A percentile compares a stretch with the other conserved stretches of the same genome.
phyloP scores from a whole-genome alignment of 1,140 invertebrate species.

The Bradysia coprophila region DNA sequence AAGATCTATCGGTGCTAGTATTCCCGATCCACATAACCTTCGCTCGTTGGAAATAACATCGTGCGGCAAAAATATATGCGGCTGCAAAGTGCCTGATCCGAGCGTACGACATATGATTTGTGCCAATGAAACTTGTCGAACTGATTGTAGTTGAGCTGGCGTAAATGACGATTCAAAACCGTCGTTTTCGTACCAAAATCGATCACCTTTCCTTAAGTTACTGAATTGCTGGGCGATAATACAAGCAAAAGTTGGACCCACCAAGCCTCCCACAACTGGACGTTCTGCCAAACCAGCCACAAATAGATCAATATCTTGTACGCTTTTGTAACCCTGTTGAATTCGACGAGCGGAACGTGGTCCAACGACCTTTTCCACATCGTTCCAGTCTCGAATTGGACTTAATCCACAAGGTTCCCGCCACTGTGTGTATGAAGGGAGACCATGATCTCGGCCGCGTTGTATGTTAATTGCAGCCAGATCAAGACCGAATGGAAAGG shows the following conservation, averaged over 20 bases:
- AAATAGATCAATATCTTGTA: slow-evolving; percentile 85
- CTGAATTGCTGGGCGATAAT: slow-evolving; percentile 88
- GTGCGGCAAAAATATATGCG: slow-evolving; percentile 18
- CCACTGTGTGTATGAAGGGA: slow-evolving; percentile 67
- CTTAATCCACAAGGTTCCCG: slow-evolving; percentile 60
- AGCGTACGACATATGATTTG: slow-evolving; percentile 56
- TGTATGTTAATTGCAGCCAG: slow-evolving; percentile 80
- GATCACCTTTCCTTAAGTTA: slow-evolving; percentile 70
- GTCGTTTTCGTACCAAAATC: slow-evolving; percentile 85
- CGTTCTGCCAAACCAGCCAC: slow-evolving; percentile 72
- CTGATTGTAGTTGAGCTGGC: slow-evolving; percentile 66
- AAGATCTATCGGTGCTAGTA: slow-evolving; percentile 15
- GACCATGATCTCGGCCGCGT: slow-evolving; percentile 74
- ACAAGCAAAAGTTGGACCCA: slow-evolving; percentile 91
- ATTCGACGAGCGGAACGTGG: slow-evolving; percentile 40
- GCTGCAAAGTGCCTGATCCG: slow-evolving; percentile 19
- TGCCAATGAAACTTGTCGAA: slow-evolving; percentile 59
- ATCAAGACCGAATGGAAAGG: slow-evolving; percentile 63
- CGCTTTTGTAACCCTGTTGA: slow-evolving; percentile 40
- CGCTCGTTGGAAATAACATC: slow-evolving; percentile 18
- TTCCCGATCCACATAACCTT: slow-evolving; percentile 13
- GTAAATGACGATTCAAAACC: slow-evolving; percentile 55
- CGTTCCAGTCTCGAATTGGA: slow-evolving; percentile 48
- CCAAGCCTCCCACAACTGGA: slow-evolving; percentile 59
- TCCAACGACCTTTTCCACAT: slow-evolving; percentile 53